Base-by-base conservation (phyloP, 64 coral and sea anemone genomes). In the Stichodactyla helianthus region DNA sequence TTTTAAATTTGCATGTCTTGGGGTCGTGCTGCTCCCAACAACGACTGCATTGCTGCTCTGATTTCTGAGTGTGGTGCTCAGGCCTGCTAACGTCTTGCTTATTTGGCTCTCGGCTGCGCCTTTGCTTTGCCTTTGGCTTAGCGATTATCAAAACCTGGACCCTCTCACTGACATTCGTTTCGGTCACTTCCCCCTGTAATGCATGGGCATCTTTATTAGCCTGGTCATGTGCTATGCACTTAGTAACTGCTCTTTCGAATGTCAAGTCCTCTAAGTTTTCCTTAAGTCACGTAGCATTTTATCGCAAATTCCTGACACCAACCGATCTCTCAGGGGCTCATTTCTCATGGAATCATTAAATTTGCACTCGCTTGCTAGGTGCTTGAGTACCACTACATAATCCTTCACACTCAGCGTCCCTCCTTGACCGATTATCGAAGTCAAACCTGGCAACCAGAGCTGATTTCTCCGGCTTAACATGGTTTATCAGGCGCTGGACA, bases 331-430 rank as follows among this genome's bases (percentile, higher is more conserved):
- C n/a, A 77, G 26, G 16, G 67, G 85, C 23, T 87, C 85, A 27
- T 56, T 87, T 77, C 64, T 55, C 85, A 87, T 77, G 71, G 27
- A 14, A 51, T 87, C 51, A 27, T 22, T 71, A 62, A 93, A 89
- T 58, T 93, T 93, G 70, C 92, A 89, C 71, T 89, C 87, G 44
- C 77, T 87, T n/a, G 92, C 88, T 51, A 94, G 65, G 77, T 94
- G 92, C 59, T 90, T 90, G 58, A 94, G 35, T 1, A 31, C 58
- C 15, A 88, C 92, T 59, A 93, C 88, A 80, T 25, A 78, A 28
- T 50, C 79, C 10, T 56, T 82, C n/a, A 82, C 79, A 80, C 77
- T 80, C 77, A 44, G 16, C 77, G 18, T 20, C 19, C 60, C 27
- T 85, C n/a, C 83, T 58, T 8, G 18, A 59, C 5, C 83, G 83